Evolutionary conservation across 1,140 invertebrate genomes (phyloP).

Genomic region (Diabrotica undecimpunctata): DNA sequence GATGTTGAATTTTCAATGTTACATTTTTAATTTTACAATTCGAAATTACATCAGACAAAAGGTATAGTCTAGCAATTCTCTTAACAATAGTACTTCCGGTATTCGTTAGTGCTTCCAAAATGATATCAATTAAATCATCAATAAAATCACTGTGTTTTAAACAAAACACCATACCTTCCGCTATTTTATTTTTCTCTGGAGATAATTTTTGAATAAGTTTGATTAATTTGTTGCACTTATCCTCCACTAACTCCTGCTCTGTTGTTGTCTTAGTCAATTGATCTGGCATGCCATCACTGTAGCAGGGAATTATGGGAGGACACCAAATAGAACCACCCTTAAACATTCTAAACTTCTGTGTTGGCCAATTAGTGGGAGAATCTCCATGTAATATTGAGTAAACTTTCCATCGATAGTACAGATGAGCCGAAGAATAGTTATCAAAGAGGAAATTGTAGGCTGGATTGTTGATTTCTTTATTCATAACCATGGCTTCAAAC

Average conservation of each 20-base stretch:
- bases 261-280: conserved; percentile 56
- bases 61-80: conserved; percentile 90
- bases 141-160: conserved; percentile 93
- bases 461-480: conserved; percentile 92
- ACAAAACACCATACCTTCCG: conserved; percentile 96
- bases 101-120: conserved; percentile 79
- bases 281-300: conserved; percentile 84
- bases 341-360: conserved; percentile 96
- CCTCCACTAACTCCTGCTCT: conserved; percentile 50
- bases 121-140: conserved; percentile 90
- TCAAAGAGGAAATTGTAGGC: conserved; percentile 95
- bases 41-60: conserved; percentile 93
- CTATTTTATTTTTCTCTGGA: conserved; percentile 77
- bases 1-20: neutral
- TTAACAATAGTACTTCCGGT: conserved; percentile 76
- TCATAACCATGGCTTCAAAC: conserved; percentile 99
- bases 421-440: conserved; percentile 92
- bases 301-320: conserved; percentile 88
- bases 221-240: conserved; percentile 75
- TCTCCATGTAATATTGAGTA: conserved; percentile 96
- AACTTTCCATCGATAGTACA: conserved; percentile 97
- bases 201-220: conserved; percentile 82
- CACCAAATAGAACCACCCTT: conserved; percentile 91
- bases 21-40: conserved; percentile 83
- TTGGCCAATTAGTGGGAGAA: conserved; percentile 81